phyloP scores from a whole-genome alignment of 2,113 vertebrate species.

The Vulpes ferrilata region DNA sequence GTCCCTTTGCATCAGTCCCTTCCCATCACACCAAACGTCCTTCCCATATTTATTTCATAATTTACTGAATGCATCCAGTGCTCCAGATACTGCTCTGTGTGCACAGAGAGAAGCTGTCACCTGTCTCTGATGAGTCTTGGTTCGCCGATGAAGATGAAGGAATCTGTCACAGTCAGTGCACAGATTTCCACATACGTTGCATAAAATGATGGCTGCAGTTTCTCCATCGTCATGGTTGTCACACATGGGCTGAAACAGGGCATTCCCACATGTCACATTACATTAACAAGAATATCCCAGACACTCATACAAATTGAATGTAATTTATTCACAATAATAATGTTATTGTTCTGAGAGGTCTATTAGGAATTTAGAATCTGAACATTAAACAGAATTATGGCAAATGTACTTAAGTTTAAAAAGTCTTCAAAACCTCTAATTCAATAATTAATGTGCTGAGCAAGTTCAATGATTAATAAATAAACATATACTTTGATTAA shows the following conservation, averaged over 20 bases:
- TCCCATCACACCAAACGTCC: not conserved
- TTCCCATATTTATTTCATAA: not conserved
- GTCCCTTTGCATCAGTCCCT: not conserved
- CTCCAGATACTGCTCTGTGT: not conserved
- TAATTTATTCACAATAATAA: slow-evolving; percentile 9
- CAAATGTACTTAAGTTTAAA: slow-evolving; percentile 20
- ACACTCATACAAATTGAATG: not conserved
- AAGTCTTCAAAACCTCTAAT: slow-evolving; percentile 1
- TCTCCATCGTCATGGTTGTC: slow-evolving; percentile 99
- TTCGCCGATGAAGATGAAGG: slow-evolving; percentile 98
- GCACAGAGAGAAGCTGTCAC: slow-evolving; percentile 80
- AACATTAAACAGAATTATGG: slow-evolving; percentile 20
- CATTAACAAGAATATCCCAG: not conserved
- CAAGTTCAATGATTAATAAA: not conserved
- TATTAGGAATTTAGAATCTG: slow-evolving; percentile 51
- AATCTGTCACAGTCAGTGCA: slow-evolving; percentile 99
- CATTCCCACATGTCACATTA: not conserved
- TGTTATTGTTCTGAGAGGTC: slow-evolving; percentile 32
- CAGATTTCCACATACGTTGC: slow-evolving; percentile 97
- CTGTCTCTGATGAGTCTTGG: slow-evolving; percentile 99
- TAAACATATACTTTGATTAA: slow-evolving; percentile 34
- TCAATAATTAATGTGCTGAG: not conserved
- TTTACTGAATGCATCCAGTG: not conserved
- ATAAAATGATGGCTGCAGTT: slow-evolving; percentile 98
- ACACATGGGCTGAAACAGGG: slow-evolving; percentile 94